Evolutionary conservation across 2,797 vertebrate species (phyloP), one percentile per base, ranked within the genome.

Genomic region (Danio choprae): DNA sequence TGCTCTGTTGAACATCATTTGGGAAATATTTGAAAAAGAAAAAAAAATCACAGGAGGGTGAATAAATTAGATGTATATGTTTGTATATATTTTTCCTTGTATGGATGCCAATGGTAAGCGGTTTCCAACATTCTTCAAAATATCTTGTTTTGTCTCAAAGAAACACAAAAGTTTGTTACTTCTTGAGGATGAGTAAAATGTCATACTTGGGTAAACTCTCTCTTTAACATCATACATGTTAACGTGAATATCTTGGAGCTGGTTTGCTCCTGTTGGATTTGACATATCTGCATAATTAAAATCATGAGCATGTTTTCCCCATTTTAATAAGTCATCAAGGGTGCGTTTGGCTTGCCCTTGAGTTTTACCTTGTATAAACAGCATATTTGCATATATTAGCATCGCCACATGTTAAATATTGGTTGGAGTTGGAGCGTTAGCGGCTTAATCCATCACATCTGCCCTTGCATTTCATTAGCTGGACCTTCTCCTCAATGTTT

Each of bases 361-460:
- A 77, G 74, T 48, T 43, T 77, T 76, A 73, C 76, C 48, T 56
- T 59, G 43, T 15, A 73, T 53, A 41, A 81, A 41, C n/a, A 43
- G n/a, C 74, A 68, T 62, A 51, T 80, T 48, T 60, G 63, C 79
- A 83, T 85, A 64, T 67, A 65, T 84, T 80, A 83, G 64, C 74
- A 62, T 56, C 67, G 50, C 73, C 29, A 38, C 74, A 64, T 64
- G 59, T 50, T 59, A 58, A 51, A n/a, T 67, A 80, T 81, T 73
- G 74, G 84, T 84, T 76, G 67, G 51, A 65, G 48, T 43, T 74
- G 72, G 29, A 75, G 58, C 70, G 38, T 82, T 74, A 50, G 77
- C 59, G 22, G 29, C 60, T 58, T 67, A 36, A 74, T 82, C 68
- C 41, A 70, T 86, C 84, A 80, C 59, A 58, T 53, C 10, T 72